These are phyloP conservation scores for Tenodera sinensis DNA, from an alignment of 2,888 invertebrate genomes.

Conservation along the genomic window DNA sequence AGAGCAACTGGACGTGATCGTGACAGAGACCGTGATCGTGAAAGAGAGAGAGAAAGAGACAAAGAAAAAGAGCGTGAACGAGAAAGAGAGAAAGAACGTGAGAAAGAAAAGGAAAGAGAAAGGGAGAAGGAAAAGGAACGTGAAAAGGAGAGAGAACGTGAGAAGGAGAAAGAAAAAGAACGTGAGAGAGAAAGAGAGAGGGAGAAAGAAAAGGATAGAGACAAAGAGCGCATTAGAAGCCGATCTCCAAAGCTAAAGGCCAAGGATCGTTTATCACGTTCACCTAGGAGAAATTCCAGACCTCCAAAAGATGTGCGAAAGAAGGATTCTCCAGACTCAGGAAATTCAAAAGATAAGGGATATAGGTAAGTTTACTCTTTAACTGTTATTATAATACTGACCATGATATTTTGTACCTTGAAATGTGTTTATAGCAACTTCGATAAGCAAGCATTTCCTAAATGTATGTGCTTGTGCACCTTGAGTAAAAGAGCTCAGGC, in stretches of 20 bases:
- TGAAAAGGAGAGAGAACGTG: constrained; percentile 45
- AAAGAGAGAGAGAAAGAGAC: constrained; percentile 41
- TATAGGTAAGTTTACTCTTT: constrained; percentile 12
- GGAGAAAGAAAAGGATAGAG: constrained; percentile 44
- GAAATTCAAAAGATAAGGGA: constrained; percentile 41
- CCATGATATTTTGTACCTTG: background rate
- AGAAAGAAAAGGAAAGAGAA: constrained; percentile 40
- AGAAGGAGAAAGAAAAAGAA: constrained; percentile 44
- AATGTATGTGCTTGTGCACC: too few relatives aligned
- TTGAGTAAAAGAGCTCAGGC: too few relatives aligned
- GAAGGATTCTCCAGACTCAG: constrained; percentile 46
- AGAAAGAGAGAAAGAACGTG: constrained; percentile 38
- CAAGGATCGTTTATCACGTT: constrained; percentile 31
- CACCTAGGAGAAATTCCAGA: constrained; percentile 43
- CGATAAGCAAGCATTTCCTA: too few relatives aligned
- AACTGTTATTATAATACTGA: background rate
- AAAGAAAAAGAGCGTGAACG: constrained; percentile 44
- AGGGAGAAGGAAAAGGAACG: constrained; percentile 43
- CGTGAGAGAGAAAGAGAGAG: constrained; percentile 46
- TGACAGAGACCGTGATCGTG: constrained; percentile 40
- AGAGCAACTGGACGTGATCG: constrained; percentile 31
- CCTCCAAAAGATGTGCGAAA: constrained; percentile 41
- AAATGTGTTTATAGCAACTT: too few relatives aligned
- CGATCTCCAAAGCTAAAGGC: constrained; percentile 31
- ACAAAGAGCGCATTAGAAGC: constrained; percentile 43